Percentiles rank a stretch among this genome's conserved stretches.
Conservation (phyloP, 1,140 invertebrate species). For the Ceratosolen solmsi region DNA sequence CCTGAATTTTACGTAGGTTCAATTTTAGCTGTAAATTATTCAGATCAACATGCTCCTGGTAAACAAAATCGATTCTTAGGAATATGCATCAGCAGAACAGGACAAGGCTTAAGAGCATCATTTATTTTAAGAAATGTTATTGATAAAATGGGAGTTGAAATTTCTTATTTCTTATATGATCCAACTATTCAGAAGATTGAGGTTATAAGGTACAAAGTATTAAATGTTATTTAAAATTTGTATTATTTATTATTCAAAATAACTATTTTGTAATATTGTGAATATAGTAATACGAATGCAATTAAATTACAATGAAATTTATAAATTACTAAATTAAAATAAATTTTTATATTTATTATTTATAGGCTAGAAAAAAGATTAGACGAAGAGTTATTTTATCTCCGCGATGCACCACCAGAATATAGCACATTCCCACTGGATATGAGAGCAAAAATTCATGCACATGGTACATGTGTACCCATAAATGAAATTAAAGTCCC, state of each 20-base stretch:
- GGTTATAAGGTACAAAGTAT: conserved; percentile 63
- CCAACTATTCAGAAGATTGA: conserved; percentile 93
- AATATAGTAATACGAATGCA: no score
- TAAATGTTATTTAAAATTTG: not conserved
- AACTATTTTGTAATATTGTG: no score
- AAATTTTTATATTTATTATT: not conserved
- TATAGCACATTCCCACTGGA: conserved; percentile 95
- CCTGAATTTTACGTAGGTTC: conserved; percentile 99
- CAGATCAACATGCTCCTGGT: conserved; percentile 88
- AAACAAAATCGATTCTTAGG: conserved; percentile 95
- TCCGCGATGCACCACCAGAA: conserved; percentile 93
- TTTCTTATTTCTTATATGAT: conserved; percentile 94
- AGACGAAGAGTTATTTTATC: conserved; percentile 91
- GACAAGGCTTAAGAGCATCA: conserved; percentile 84
- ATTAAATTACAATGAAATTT: no score
- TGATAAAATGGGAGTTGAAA: conserved; percentile 91
- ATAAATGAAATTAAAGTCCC: conserved; percentile 89
- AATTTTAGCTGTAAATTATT: conserved; percentile 91
- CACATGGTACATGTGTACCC: conserved; percentile 86
- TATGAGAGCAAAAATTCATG: conserved; percentile 88
- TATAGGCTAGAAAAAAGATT: conserved; percentile 93
- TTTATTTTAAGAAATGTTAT: conserved; percentile 95
- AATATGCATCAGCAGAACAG: conserved; percentile 92
- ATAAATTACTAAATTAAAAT: not conserved
- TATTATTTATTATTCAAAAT: no score